Conservation (phyloP, 2,888 invertebrate genomes). For the Phyllotreta cruciferae region DNA sequence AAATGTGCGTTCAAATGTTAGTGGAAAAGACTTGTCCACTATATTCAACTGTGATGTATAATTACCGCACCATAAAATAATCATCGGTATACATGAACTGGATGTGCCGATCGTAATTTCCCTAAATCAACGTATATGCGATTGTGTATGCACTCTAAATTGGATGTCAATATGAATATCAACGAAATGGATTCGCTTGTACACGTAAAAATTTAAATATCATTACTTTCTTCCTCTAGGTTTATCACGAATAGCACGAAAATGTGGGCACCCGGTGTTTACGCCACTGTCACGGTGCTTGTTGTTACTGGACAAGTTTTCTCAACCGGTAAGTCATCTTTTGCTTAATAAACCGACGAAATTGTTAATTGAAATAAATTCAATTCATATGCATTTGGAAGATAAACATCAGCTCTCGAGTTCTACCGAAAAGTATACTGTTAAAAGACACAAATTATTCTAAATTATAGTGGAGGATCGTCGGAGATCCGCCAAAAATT, state of each 20-base stretch:
- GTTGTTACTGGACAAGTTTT: slow-evolving; percentile 56
- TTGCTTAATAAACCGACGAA: slow-evolving; percentile 35
- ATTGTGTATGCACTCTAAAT: slow-evolving; percentile 30
- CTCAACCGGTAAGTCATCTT: slow-evolving; percentile 58
- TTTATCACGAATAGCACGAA: slow-evolving; percentile 48
- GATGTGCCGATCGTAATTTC: neutral
- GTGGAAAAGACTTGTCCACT: slow-evolving; percentile 7
- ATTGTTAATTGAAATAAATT: slow-evolving; percentile 11
- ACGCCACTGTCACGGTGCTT: slow-evolving; percentile 55
- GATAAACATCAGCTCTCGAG: no score
- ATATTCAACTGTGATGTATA: neutral
- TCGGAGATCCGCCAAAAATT: no score
- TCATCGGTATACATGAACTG: neutral
- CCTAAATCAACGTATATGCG: neutral
- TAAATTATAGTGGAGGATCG: no score
- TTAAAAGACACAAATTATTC: no score
- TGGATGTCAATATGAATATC: slow-evolving; percentile 14
- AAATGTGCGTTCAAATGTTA: neutral
- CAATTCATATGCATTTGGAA: no score
- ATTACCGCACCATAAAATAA: slow-evolving; percentile 3
- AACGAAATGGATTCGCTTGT: slow-evolving; percentile 26
- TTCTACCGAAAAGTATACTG: no score
- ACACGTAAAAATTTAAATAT: slow-evolving; percentile 32
- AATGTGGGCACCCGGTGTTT: slow-evolving; percentile 46
- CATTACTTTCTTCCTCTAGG: slow-evolving; percentile 47